Conservation (phyloP, 2,888 invertebrate species). For the Amblyjoppa proteus region DNA sequence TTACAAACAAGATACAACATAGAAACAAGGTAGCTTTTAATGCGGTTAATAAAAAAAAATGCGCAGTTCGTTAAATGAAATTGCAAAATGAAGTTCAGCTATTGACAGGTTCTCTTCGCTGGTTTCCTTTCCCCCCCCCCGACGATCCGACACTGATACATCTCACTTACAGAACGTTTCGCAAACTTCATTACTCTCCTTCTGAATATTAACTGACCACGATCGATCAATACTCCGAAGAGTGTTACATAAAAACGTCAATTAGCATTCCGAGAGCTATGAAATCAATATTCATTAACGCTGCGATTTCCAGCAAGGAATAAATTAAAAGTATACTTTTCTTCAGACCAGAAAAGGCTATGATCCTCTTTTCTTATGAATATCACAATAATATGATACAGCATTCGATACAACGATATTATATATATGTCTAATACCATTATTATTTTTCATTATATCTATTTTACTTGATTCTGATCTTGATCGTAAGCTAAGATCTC, state of each 20-base stretch:
- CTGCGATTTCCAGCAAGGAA: background rate
- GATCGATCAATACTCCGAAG: slow-evolving; percentile 1
- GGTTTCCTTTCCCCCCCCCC: slow-evolving; percentile 8
- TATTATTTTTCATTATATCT: too few species aligned
- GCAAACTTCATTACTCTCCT: background rate
- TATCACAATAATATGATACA: too few species aligned
- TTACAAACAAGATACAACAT: background rate
- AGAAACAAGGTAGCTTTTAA: background rate
- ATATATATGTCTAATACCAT: too few species aligned
- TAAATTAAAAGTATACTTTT: background rate
- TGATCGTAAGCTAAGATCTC: background rate
- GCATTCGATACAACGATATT: too few species aligned
- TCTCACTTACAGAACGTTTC: slow-evolving; percentile 12
- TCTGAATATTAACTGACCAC: background rate
- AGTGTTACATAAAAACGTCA: background rate
- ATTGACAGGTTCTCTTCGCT: background rate
- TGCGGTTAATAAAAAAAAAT: too few species aligned
- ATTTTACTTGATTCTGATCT: too few species aligned
- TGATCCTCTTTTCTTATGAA: background rate
- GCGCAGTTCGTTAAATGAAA: background rate
- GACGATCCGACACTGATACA: slow-evolving; percentile 5
- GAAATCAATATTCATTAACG: slow-evolving; percentile 4
- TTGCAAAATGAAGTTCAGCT: background rate
- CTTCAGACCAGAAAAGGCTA: background rate
- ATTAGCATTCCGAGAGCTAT: background rate